phyloP scores from a whole-genome alignment of 2,113 vertebrate genomes.

The Himantopus leucocephalus region DNA sequence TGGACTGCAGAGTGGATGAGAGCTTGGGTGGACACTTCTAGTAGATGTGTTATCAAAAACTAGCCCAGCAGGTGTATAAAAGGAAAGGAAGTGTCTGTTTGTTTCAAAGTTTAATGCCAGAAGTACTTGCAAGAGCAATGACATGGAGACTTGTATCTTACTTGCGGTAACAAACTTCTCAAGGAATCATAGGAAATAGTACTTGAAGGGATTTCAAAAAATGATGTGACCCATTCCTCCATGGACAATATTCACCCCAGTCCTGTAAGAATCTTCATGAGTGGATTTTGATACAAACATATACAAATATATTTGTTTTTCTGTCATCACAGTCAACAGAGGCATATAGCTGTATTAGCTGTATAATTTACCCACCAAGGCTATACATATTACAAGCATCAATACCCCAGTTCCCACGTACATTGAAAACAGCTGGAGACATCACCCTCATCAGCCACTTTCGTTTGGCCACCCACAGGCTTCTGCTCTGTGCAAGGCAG shows the following conservation, averaged over 20 bases:
- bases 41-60: neutral
- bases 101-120: neutral
- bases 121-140: neutral
- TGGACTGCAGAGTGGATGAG: neutral
- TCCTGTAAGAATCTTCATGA: neutral
- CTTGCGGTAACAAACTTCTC: neutral
- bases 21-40: neutral
- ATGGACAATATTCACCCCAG: neutral
- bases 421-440: neutral
- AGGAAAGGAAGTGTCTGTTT: neutral
- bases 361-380: neutral
- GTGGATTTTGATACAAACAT: neutral
- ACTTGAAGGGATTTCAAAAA: neutral
- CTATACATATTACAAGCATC: neutral
- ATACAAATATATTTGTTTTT: neutral
- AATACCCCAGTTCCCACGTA: neutral
- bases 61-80: neutral
- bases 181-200: neutral
- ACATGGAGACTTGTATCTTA: neutral
- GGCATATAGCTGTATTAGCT: neutral
- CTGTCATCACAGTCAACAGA: neutral
- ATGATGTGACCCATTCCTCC: fast-evolving
- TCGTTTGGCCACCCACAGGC: neutral
- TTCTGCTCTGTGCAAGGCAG: neutral
- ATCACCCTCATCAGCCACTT: neutral